phyloP scores from a whole-genome alignment of 2,888 invertebrate genomes.

The Amitus sp. region DNA sequence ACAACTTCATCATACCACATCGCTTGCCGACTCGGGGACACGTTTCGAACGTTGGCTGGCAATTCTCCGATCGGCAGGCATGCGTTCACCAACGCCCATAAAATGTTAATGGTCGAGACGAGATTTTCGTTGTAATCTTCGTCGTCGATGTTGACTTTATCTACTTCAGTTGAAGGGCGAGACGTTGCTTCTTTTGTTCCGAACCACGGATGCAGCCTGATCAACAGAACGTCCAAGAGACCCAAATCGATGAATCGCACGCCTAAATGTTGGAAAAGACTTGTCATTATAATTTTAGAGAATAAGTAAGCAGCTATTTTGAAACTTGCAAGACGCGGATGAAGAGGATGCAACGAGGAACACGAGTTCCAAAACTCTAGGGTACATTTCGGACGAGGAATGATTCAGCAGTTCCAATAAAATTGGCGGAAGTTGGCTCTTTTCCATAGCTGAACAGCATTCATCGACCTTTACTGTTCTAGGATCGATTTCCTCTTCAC shows the following conservation, averaged over 20 bases:
- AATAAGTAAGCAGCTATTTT: no score
- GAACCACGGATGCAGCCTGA: conserved; percentile 57
- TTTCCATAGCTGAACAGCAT: conserved; percentile 48
- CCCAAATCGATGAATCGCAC: conserved; percentile 55
- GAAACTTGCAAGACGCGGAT: conserved; percentile 50
- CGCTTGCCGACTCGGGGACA: conserved; percentile 35
- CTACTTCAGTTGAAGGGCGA: conserved; percentile 30
- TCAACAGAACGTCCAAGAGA: conserved; percentile 56
- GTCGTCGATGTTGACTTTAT: conserved; percentile 15
- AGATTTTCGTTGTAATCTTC: conserved; percentile 40
- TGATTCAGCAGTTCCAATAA: conserved; percentile 54
- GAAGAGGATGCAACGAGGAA: conserved; percentile 52
- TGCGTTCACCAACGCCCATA: conserved; percentile 48
- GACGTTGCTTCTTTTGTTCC: conserved; percentile 40
- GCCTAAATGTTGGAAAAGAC: no score
- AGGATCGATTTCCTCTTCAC: no score
- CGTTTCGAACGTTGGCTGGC: conserved; percentile 12
- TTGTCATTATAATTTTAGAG: no score
- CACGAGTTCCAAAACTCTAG: conserved; percentile 52
- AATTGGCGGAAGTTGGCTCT: conserved; percentile 58
- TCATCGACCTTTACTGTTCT: conserved; percentile 43
- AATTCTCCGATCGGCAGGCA: conserved; percentile 30
- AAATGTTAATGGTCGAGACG: conserved; percentile 43
- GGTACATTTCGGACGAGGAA: conserved; percentile 52
- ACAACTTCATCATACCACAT: no score